Base-by-base conservation (phyloP, 1,140 invertebrate genomes). In the Gyrodactylus salaris region DNA sequence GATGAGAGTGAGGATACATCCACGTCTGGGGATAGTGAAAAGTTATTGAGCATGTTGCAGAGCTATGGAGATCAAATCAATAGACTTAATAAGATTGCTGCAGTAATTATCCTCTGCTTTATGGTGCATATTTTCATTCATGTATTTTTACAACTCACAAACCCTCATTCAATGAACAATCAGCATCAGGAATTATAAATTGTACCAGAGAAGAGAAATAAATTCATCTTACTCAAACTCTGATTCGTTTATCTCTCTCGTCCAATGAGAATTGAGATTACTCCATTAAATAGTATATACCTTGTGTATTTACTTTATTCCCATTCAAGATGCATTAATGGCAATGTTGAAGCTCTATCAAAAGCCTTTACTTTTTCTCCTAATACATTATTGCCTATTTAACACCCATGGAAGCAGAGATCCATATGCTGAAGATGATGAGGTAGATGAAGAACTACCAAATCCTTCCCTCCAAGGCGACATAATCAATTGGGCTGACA, bases 401-500 rank as follows among this genome's bases (percentile, higher is more conserved):
- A n/a, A n/a, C n/a, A n/a, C n/a, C n/a, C n/a, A n/a, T 70, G n/a
- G 69, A 20, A 22, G 25, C 20, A 20, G 19, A 70, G 25, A 70
- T 70, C n/a, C n/a, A n/a, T 70, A 24, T 23, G 26, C 74, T 26
- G 69, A 73, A 70, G 69, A 70, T 26, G 69, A 70, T 70, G 34
- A 69, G 68, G n/a, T 25, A 1, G 68, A 75, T n/a, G 74, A 75
- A 23, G 22, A 25, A 21, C 1, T 2, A 16, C 22, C 1, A 20
- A 68, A 76, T 69, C 80, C 80, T 2, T 77, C 78, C 20, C 74
- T 82, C 25, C 77, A 80, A 54, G 81, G 81, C 19, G 81, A 82
- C 77, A 79, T 82, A 1, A 79, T 80, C 74, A 82, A 82, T 76
- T 82, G 81, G 81, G 81, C 81, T 1, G 78, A 78, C 25, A 76